phyloP scores from a whole-genome alignment of 2,797 vertebrate genomes.

The Amphiprion clarkii region DNA sequence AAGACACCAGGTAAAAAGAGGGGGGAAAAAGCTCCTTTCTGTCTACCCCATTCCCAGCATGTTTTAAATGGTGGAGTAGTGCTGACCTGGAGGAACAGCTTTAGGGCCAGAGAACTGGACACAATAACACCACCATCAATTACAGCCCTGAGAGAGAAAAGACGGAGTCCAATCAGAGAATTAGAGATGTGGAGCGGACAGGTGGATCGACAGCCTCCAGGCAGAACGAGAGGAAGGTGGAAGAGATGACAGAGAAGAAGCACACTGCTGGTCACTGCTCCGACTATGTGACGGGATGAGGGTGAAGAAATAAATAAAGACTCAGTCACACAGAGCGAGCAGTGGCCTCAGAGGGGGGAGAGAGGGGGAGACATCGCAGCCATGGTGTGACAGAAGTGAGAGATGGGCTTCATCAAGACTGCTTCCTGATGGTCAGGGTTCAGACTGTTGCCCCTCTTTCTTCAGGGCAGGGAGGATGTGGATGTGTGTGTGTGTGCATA shows the following conservation, averaged over 20 bases:
- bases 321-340: slow-evolving; percentile 55
- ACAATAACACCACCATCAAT: slow-evolving; percentile 81
- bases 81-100: slow-evolving; percentile 71
- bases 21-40: slow-evolving; percentile 15
- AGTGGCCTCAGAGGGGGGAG: slow-evolving; percentile 45
- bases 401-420: slow-evolving; percentile 79
- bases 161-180: slow-evolving; percentile 76
- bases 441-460: slow-evolving; percentile 56
- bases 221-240: slow-evolving; percentile 55
- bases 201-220: slow-evolving; percentile 73
- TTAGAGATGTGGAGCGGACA: slow-evolving; percentile 69
- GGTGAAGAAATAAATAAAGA: slow-evolving; percentile 63
- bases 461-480: slow-evolving; percentile 30
- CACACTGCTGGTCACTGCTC: slow-evolving; percentile 58
- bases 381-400: slow-evolving; percentile 72
- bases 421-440: slow-evolving; percentile 60
- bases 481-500: slow-evolving; percentile 21
- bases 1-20: slow-evolving; percentile 5
- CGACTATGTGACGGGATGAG: slow-evolving; percentile 67
- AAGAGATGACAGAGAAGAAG: slow-evolving; percentile 53
- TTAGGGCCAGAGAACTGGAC: slow-evolving; percentile 67
- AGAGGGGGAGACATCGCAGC: slow-evolving; percentile 15
- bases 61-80: slow-evolving; percentile 57
- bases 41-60: slow-evolving; percentile 47
- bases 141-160: slow-evolving; percentile 66